A percentile compares a stretch with the other conserved stretches of the same genome.
phyloP scores from a whole-genome alignment of 2,797 vertebrate genomes.

The Leuciscus waleckii region DNA sequence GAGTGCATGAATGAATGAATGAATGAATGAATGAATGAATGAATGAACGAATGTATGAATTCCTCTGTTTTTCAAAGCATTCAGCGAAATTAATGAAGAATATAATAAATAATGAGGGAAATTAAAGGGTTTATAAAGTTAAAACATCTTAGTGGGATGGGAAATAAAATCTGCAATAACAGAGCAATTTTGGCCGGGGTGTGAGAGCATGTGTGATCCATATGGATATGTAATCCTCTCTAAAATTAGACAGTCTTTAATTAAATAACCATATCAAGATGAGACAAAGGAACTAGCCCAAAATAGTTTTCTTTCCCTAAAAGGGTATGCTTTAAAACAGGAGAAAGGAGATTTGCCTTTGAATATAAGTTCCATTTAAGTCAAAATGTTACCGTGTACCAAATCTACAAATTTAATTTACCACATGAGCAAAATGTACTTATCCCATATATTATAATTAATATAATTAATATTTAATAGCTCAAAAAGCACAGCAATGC shows the following conservation, averaged over 20 bases:
- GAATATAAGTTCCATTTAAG: not conserved
- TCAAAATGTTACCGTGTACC: not conserved
- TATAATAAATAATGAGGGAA: not conserved
- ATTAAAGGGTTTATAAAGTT: not conserved
- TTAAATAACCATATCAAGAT: constrained; percentile 2
- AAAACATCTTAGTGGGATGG: not conserved
- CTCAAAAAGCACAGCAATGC: not conserved
- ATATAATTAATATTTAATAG: too few relatives aligned
- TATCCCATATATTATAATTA: too few relatives aligned
- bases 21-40: too few relatives aligned
- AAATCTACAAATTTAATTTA: not conserved
- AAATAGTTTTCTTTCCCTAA: not conserved
- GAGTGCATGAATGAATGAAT: not conserved
- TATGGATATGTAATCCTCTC: not conserved
- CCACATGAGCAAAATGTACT: not conserved
- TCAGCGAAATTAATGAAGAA: not conserved
- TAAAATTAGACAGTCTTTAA: not conserved
- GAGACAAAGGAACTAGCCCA: not conserved
- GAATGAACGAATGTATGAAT: not conserved
- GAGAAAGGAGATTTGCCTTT: not conserved
- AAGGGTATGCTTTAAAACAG: not conserved
- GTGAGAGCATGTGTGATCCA: not conserved
- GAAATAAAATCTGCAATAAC: not conserved
- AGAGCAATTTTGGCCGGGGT: too few relatives aligned
- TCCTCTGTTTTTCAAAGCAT: not conserved